Base-by-base conservation (phyloP, 1,140 invertebrate genomes). In the Diabrotica undecimpunctata region DNA sequence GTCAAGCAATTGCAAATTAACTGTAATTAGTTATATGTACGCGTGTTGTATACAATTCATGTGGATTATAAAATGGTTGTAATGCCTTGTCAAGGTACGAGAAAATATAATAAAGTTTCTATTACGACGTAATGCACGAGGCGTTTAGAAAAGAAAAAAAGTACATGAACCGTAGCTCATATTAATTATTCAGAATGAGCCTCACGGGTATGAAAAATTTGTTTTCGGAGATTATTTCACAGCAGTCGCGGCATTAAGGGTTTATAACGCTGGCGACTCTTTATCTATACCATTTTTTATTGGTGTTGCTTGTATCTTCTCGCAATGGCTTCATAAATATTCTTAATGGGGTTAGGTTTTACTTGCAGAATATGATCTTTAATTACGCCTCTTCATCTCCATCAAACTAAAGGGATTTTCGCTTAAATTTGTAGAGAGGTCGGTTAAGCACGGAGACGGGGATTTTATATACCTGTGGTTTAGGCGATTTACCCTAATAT, bases 151-250 rank as follows among this genome's bases (percentile, higher is more conserved):
- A 46, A 13, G 53, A 35, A 35, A 54, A 13, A 54, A 54, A 54
- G 25, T 54, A n/a, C 53, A 54, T 54, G 25, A 12, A 12, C 9
- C 53, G 8, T 9, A 54, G 53, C 53, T 54, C 12, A 54, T 35
- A 54, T 54, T 54, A 54, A 54, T 54, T 54, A 54, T 54, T 54
- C 53, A 54, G 12, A 54, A 54, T 35, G 53, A 54, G n/a, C n/a
- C 53, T 35, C 53, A 13, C n/a, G 53, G 53, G 53, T 12, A 35
- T 54, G 53, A 54, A 54, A 35, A 10, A 54, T 54, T 54, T 54
- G 53, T 54, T 54, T 13, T 54, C 53, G 53, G 53, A 54, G 53
- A 54, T 54, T 54, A 54, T 35, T 12, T 35, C 12, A 12, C 12
- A 54, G 12, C 53, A 54, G 53, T 54, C 25, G 25, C 2, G 53